Percentiles rank a stretch among this genome's conserved stretches.
These are phyloP conservation scores for rabbit (Oryctolagus cuniculus) DNA, from an alignment of 2,113 vertebrate genomes.

Conservation along the genomic window DNA sequence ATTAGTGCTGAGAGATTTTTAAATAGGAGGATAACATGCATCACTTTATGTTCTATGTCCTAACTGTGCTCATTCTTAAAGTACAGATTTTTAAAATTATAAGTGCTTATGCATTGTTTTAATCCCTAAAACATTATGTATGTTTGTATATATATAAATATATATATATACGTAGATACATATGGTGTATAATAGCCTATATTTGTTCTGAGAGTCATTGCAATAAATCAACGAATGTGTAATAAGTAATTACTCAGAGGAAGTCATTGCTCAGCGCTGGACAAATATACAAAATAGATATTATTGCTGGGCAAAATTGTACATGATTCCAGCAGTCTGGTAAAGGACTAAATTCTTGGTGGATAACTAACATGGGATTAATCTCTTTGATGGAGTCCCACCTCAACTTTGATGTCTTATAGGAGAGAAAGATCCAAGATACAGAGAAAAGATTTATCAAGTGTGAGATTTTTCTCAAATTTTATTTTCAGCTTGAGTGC, in stretches of 20 bases:
- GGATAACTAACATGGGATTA: background rate
- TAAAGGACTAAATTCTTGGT: background rate
- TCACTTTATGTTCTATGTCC: background rate
- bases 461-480: background rate
- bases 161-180: background rate
- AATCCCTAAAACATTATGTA: no score
- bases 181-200: no score
- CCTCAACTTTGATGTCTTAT: background rate
- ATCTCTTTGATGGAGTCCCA: background rate
- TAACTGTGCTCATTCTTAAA: background rate
- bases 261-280: background rate
- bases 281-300: background rate
- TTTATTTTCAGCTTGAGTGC: constrained; percentile 34
- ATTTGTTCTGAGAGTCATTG: background rate
- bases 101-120: background rate
- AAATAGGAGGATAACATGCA: background rate
- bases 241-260: background rate
- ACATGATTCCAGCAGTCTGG: background rate
- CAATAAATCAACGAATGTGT: background rate
- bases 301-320: background rate
- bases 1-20: background rate
- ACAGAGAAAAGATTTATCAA: background rate
- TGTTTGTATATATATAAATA: background rate
- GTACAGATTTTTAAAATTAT: background rate
- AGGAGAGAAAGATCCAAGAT: background rate